Percentiles rank a stretch among this genome's conserved stretches.
phyloP scores from a whole-genome alignment of 2,888 invertebrate species.

The Pseudococcus longispinus region DNA sequence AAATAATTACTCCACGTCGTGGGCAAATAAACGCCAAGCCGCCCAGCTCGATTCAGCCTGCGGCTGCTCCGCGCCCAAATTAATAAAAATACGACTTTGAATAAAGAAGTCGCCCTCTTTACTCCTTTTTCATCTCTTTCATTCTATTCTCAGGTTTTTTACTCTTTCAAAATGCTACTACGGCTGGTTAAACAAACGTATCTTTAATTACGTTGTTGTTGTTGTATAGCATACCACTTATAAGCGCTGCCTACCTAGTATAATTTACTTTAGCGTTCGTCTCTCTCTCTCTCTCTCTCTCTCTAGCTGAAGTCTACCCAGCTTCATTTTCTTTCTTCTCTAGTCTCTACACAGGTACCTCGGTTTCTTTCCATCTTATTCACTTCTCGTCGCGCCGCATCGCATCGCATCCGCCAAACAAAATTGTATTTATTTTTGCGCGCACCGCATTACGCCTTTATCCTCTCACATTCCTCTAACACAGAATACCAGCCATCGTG shows the following conservation, averaged over 20 bases:
- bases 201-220: neutral
- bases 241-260: neutral
- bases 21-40: neutral
- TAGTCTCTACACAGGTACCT: too few relatives aligned
- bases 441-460: neutral
- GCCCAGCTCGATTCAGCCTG: neutral
- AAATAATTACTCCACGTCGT: neutral
- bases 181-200: constrained; percentile 22
- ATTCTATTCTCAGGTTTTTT: neutral
- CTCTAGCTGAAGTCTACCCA: too few relatives aligned
- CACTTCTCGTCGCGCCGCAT: neutral
- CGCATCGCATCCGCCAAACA: neutral
- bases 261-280: neutral
- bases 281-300: neutral
- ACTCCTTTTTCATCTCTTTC: neutral
- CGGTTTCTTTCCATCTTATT: neutral
- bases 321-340: too few relatives aligned
- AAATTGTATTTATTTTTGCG: neutral
- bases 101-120: neutral
- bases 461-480: neutral
- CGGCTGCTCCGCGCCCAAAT: neutral
- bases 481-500: too few relatives aligned
- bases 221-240: neutral
- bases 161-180: neutral
- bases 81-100: neutral